Evolutionary conservation across 2,797 vertebrate species (phyloP), one percentile per base, ranked within the genome.

Genomic region (Glyptemys insculpta): DNA sequence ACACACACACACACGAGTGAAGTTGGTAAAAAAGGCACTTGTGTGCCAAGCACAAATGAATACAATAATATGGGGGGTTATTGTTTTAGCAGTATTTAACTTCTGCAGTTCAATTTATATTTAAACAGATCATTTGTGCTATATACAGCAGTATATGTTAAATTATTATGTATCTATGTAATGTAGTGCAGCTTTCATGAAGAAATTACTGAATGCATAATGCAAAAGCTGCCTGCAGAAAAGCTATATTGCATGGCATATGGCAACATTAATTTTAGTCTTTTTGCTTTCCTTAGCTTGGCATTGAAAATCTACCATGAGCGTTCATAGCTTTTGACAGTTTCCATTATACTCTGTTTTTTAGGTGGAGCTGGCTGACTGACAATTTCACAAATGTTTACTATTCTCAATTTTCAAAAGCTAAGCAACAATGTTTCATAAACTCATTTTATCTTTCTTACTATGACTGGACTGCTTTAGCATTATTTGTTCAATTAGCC

Each of bases 21-120:
- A 4, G 72, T 19, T 14, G 4, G 2, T 31, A 4, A 88, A 59
- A n/a, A 65, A 91, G 86, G 11, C 10, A 47, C 2, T 1, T 2
- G 5, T 3, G 12, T 2, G 8, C 4, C 62, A 80, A 6, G 4
- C 29, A 56, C 16, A n/a, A 93, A n/a, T 10, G 21, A 52, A n/a
- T 8, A 47, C 4, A 72, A 6, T 44, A 52, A 44, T 0, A 0
- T 0, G 23, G 54, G 52, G 53, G 1, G n/a, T 19, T 27, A 62
- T 15, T 50, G 23, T 23, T 41, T 62, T 34, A 25, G 11, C 9
- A n/a, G 31, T 2, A 5, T 59, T 92, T 80, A 80, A 49, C 21
- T 53, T 34, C 2, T 31, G 5, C 11, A 79, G 44, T 8, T 85
- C 29, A 11, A 12, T 1, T 65, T 80, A 37, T 76, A 88, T 23